Conservation (phyloP, 2,797 vertebrate genomes). For the Gephyroberyx darwinii region DNA sequence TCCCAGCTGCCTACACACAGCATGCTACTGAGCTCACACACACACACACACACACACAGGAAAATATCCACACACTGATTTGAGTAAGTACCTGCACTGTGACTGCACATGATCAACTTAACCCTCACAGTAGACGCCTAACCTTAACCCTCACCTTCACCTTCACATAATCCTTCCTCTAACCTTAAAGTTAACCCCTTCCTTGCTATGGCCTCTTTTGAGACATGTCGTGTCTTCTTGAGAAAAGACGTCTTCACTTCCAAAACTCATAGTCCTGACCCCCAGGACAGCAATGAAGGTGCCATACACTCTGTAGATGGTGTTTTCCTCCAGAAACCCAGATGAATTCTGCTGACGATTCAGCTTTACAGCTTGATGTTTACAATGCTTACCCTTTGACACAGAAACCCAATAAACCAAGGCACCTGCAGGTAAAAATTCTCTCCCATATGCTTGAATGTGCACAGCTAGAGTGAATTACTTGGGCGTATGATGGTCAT, state of each 20-base stretch:
- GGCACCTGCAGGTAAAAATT: conserved; percentile 35
- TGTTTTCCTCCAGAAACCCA: conserved; percentile 2
- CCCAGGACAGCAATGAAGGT: neutral
- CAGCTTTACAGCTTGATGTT: conserved; percentile 14
- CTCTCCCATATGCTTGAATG: neutral
- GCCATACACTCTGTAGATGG: neutral
- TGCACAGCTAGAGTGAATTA: too few species aligned
- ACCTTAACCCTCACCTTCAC: neutral
- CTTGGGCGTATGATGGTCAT: conserved; percentile 20
- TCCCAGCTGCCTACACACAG: conserved; percentile 75
- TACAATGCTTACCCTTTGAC: conserved; percentile 23
- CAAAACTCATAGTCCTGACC: neutral
- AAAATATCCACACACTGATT: conserved; percentile 27
- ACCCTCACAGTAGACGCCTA: neutral
- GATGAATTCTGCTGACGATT: neutral
- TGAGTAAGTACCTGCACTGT: neutral
- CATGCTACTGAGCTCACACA: conserved; percentile 44
- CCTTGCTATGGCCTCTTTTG: neutral
- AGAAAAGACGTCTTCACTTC: neutral
- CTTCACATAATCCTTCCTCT: too few species aligned
- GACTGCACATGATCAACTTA: neutral
- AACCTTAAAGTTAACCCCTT: too few species aligned
- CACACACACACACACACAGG: conserved; percentile 15
- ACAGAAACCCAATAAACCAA: conserved; percentile 37
- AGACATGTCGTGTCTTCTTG: neutral